Evolutionary conservation across 2,888 invertebrate species (phyloP), one percentile per base, ranked within the genome.

Genomic region (Dioctria rufipes): DNA sequence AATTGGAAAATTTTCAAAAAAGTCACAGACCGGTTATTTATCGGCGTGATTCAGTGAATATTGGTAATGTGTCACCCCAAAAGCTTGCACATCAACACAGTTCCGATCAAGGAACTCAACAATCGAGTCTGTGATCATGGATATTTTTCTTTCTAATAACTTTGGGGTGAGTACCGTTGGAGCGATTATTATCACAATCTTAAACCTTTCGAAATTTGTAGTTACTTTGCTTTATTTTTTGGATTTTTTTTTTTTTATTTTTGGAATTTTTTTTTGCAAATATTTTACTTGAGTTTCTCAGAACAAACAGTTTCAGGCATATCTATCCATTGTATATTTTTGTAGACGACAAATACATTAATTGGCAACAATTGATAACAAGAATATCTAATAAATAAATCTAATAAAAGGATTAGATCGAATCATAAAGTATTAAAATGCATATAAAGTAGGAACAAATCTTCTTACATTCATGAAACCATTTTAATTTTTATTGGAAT

Each of bases 1-100:
- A 89, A 85, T 86, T 88, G 82, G 89, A 89, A 81, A 89, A 89
- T 83, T 89, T 89, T 78, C 88, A 89, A 81, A 88, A 89, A 82
- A 86, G 86, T 49, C 84, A 89, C 75, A 86, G 88, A 85, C 87
- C 85, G 84, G 88, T 89, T 86, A 85, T 84, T 81, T 73, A 40
- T 46, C 73, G 73, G 11, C 73, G 73, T 49, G 73, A 73, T 13
- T 73, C 73, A 13, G 60, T 60, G 11, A 73, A 60, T 60, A 39
- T 51, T 60, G 58, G 58, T 8, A 60, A 73, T 13, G 42, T 58
- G 37, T 73, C 73, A 40, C 73, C 73, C 42, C 73, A 73, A 73
- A 73, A 73, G 42, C 42, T 73, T 42, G 39, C 42, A 42, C 73
- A 73, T 58, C 73, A 73, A 37, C 60, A 42, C 11, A 73, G 73